A percentile compares a stretch with the other conserved stretches of the same genome.
Evolutionary conservation across 2,888 invertebrate species (phyloP).

Genomic region (Archips xylosteana): DNA sequence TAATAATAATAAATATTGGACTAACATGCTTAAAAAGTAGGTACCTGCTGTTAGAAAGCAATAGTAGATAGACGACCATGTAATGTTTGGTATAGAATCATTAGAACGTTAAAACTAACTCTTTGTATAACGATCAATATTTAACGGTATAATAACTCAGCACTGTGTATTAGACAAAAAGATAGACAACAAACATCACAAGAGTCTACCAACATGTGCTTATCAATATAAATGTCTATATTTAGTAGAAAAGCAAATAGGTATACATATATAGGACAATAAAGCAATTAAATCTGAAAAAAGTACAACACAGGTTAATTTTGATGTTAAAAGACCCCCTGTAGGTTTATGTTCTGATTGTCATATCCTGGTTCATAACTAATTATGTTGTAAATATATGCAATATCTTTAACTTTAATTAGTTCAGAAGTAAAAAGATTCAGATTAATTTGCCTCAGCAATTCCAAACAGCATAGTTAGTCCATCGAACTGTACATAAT

Average conservation of each 20-base stretch:
- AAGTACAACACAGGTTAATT: conserved; percentile 34
- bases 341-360: background rate
- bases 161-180: conserved; percentile 15
- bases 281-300: conserved; percentile 31
- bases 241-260: conserved; percentile 21
- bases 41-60: background rate
- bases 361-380: conserved; percentile 9
- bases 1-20: background rate
- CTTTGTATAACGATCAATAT: background rate
- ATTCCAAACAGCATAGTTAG: background rate
- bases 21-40: background rate
- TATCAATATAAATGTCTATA: conserved; percentile 34
- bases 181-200: conserved; percentile 41
- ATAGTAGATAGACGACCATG: background rate
- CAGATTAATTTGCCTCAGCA: background rate
- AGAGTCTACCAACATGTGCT: conserved; percentile 39
- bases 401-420: conserved; percentile 18
- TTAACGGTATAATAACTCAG: background rate
- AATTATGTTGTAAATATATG: conserved; percentile 33
- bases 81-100: background rate
- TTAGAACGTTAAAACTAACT: background rate
- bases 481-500: background rate
- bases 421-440: conserved; percentile 18
- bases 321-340: conserved; percentile 22
- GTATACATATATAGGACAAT: conserved; percentile 18